Evolutionary conservation across 2,888 invertebrate species (phyloP), one percentile per base, ranked within the genome.

Genomic region (Platycheirus rosarum): DNA sequence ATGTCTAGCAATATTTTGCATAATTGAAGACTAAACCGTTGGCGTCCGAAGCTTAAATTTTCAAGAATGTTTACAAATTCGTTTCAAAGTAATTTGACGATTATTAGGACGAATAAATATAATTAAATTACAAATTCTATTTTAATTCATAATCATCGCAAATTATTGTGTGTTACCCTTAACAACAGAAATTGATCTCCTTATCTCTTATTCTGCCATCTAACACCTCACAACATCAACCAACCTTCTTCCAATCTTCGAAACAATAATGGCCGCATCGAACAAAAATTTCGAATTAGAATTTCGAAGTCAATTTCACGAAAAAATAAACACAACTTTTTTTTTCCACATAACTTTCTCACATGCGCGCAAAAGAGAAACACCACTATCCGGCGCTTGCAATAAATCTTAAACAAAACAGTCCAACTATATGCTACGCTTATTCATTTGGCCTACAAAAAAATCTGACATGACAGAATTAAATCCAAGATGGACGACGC

Each of bases 401-500:
- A 40, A 40, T 6, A 1, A 14, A 14, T 2, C 2, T 16, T 8
- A 1, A 32, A 5, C 55, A 57, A 63, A 79, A 44, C 32, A 55
- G 55, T 74, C 0, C 20, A n/a, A 13, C 14, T 14, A 48, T 26
- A 57, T 4, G 2, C 2, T 7, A 4, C 14, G n/a, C 26, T 11
- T 18, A n/a, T 44, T 26, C 35, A 44, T 55, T 70, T 80, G 70
- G 37, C 76, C 76, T 57, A 57, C 26, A 69, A 75, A 80, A 79
- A 75, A 80, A 80, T 63, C 70, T 73, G 82, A 77, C 71, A 77
- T 82, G 82, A 82, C 76, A 82, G 77, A 82, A 76, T 76, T 69
- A 73, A 77, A 82, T 73, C 68, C 82, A 82, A 82, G 82, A 82
- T 82, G 82, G 82, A 82, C 82, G 82, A 77, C 82, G 82, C 71